These are phyloP conservation scores for Heterodera schachtii DNA, from an alignment of 1,140 invertebrate species.

Conservation along the genomic window DNA sequence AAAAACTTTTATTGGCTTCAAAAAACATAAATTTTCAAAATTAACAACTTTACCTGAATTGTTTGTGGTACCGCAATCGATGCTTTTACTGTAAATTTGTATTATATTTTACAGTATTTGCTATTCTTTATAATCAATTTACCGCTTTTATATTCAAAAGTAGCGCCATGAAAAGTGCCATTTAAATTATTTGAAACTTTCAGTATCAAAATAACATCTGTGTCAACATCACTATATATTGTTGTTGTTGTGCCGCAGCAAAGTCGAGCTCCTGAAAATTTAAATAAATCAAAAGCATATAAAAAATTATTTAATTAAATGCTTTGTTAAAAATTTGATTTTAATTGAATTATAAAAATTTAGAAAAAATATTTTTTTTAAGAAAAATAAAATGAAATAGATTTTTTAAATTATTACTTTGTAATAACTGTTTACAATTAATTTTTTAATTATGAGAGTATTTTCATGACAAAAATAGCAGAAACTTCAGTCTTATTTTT, in stretches of 20 bases:
- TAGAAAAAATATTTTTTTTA: no score
- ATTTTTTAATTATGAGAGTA: no score
- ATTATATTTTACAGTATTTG: not conserved
- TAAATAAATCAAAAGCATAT: no score
- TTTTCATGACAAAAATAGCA: no score
- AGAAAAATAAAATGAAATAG: no score
- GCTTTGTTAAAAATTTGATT: not conserved
- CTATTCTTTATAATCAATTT: no score
- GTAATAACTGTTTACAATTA: no score
- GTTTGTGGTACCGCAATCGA: not conserved
- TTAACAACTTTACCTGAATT: not conserved
- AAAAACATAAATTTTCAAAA: not conserved
- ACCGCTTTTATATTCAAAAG: not conserved
- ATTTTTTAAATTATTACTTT: no score
- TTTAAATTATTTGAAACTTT: conserved; percentile 33
- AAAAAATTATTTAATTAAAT: not conserved
- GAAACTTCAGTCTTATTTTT: no score
- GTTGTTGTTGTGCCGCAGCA: conserved; percentile 48
- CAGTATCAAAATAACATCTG: conserved; percentile 56
- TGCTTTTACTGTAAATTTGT: not conserved
- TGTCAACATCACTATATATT: conserved; percentile 50
- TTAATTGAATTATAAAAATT: not conserved
- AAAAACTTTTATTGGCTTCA: not conserved
- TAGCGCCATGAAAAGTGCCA: not conserved
- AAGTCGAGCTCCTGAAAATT: conserved; percentile 48